Base-by-base conservation (phyloP, 2,888 invertebrate species). In the Sicus ferrugineus region DNA sequence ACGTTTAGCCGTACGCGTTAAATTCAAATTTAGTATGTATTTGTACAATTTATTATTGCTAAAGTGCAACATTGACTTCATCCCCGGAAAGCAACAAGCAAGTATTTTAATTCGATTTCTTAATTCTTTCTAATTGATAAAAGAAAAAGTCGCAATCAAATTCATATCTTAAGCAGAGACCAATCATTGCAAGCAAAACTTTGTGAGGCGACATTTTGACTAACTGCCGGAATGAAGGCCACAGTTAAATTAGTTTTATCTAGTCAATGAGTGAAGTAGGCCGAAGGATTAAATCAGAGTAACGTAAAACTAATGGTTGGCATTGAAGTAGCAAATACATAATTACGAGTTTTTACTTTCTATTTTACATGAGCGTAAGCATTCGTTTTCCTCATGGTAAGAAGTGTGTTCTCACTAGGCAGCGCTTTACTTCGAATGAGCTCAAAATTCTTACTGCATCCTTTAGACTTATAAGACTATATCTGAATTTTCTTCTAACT, bases 261-360 rank as follows among this genome's bases (percentile, higher is more conserved):
- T 79, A 79, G 77, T 79, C 79, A 79, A 79, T 79, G 77, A 77
- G 73, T 75, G 76, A 75, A 71, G 54, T 4, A 54, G 14, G 23
- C 14, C 9, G 54, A 28, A 28, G 26, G 54, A 28, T 23, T 6
- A 16, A 23, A 16, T 14, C 14, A 23, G 14, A 14, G 50, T 19
- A 23, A 54, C 28, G 14, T 48, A 34, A 28, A 64, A 52, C 52
- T 48, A 64, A 28, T 50, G 31, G 19, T 19, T 11, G 59, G 16
- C 31, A 48, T 48, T 7, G n/a, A 34, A 34, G 19, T 59, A 59
- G 26, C 30, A 56, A 56, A 54, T 23, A 26, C 21, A 52, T 52
- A 19, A 52, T n/a, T n/a, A n/a, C n/a, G n/a, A 9, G 14, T 34
- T 34, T 7, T 14, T 42, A 42, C n/a, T 42, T 42, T 4, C 11